A percentile compares a stretch with the other conserved stretches of the same genome.
Evolutionary conservation across 2,888 invertebrate genomes (phyloP).

Genomic region (Coelogynopora nodosa): DNA sequence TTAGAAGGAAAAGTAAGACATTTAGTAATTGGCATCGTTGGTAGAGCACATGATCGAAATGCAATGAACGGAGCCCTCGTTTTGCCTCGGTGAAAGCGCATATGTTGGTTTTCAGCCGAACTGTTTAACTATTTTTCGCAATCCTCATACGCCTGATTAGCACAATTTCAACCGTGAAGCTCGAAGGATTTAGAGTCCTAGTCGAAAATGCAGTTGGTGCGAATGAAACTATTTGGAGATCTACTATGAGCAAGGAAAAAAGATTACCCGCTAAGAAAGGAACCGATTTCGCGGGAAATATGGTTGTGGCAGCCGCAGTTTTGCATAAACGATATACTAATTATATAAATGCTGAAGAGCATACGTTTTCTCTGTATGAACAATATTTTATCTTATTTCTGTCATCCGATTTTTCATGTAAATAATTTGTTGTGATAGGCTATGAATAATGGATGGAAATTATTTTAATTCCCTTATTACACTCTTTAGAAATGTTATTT

Average conservation of each 20-base stretch:
- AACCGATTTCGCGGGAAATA: not conserved
- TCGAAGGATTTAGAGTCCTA: not conserved
- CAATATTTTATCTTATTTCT: no score
- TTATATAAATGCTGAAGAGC: no score
- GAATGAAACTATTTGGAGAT: not conserved
- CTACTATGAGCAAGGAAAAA: not conserved
- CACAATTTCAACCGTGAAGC: not conserved
- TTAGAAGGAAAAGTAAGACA: not conserved
- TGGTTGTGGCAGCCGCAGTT: not conserved
- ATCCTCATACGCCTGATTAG: not conserved
- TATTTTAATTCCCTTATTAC: no score
- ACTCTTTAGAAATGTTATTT: no score
- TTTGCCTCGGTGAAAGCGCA: not conserved
- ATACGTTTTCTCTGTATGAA: no score
- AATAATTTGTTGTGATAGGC: no score
- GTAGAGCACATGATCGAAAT: not conserved
- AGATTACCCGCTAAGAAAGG: not conserved
- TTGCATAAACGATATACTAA: not conserved
- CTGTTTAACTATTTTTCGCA: not conserved
- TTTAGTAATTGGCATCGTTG: not conserved
- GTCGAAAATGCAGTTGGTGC: not conserved
- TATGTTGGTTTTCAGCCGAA: not conserved
- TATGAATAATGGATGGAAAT: no score
- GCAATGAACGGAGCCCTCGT: not conserved
- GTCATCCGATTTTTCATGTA: no score